Evolutionary conservation across 2,797 vertebrate genomes (phyloP), one percentile per base, ranked within the genome.

Genomic region (Macrochelys suwanniensis): DNA sequence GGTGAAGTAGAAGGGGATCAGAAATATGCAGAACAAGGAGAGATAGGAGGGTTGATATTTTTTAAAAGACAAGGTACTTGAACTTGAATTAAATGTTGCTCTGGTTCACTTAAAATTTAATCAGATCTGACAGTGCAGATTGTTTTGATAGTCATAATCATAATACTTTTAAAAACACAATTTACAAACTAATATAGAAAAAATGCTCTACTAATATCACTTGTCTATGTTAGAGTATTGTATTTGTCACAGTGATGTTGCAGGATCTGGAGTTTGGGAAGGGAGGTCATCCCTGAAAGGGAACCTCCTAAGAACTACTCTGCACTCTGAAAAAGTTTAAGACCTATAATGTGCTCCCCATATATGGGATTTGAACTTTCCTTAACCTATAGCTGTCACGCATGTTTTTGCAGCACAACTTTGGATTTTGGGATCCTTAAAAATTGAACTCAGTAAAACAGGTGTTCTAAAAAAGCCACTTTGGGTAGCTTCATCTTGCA

Each of bases 331-430:
- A n/a, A 57, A 15, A 7, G 82, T 42, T 33, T 33, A 74, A 21
- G 68, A 42, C 37, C 21, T 42, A 23, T 12, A 74, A 74, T 57
- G 12, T 74, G 83, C n/a, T 54, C n/a, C 33, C 31, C 54, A 31
- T 1, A 16, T 0, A 0, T 28, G 26, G 76, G 80, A 28, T 42
- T 78, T 59, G 7, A 28, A 1, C 2, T 49, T 79, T 79, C 23
- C 7, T 74, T 15, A 11, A 2, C 10, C 89, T 8, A 17, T 4
- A 23, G 16, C 78, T 4, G 0, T 10, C 42, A 1, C 23, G 7
- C 26, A 6, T 57, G 10, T 51, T 91, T 95, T 82, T 88, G 54
- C 11, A 78, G 6, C 0, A 0, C 45, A 61, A 68, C 12, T n/a
- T 26, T 42, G 3, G 15, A 3, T n/a, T 49, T n/a, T 9, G 15